These are phyloP conservation scores for Bubo bubo DNA, from an alignment of 2,113 vertebrate genomes.

Conservation along the genomic window DNA sequence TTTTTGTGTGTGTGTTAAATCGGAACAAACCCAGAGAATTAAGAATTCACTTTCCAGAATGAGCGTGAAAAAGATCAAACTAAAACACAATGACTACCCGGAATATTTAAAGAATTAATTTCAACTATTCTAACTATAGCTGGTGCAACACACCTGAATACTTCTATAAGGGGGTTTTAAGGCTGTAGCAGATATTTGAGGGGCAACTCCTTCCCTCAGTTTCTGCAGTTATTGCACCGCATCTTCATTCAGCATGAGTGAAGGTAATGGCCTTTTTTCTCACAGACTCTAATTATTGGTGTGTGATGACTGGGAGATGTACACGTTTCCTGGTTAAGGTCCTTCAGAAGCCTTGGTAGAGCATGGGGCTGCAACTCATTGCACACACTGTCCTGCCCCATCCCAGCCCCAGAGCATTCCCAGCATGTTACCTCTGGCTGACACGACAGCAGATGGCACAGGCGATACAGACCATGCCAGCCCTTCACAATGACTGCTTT, in stretches of 20 bases:
- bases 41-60: neutral
- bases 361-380: rapidly evolving
- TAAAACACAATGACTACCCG: neutral
- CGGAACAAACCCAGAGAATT: neutral
- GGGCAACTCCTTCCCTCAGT: neutral
- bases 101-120: neutral
- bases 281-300: rapidly evolving
- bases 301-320: neutral
- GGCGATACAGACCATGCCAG: too few species aligned
- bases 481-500: neutral
- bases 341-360: neutral
- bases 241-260: neutral
- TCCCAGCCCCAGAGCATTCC: neutral
- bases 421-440: rapidly evolving
- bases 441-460: neutral
- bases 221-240: neutral
- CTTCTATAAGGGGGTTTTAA: neutral
- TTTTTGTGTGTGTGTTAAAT: neutral
- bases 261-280: neutral
- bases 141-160: neutral
- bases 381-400: neutral
- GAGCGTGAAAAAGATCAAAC: neutral
- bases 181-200: neutral
- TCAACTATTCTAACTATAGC: neutral
- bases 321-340: neutral